Evolutionary conservation across 1,140 invertebrate genomes (phyloP).

Genomic region (Parapsyche elsis): DNA sequence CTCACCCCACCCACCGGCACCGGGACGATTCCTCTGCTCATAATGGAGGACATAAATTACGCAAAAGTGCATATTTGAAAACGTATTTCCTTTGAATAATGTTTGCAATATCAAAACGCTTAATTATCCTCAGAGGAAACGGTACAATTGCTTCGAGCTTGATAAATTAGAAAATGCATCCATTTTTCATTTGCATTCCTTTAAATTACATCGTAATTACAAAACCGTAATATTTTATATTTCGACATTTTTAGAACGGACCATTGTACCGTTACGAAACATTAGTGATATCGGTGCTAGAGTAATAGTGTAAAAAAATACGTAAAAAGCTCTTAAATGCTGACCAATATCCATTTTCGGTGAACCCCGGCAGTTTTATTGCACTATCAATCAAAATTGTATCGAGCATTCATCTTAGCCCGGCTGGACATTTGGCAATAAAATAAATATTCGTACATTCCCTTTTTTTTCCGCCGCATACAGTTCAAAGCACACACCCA

Average conservation of each 20-base stretch:
- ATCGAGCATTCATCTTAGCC: conserved; percentile 49
- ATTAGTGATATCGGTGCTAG: neutral
- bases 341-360: conserved; percentile 43
- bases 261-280: neutral
- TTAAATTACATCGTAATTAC: no score
- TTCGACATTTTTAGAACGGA: no score
- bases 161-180: neutral
- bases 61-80: conserved; percentile 45
- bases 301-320: neutral
- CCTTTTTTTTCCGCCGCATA: neutral
- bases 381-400: conserved; percentile 53
- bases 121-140: conserved; percentile 18
- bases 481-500: no score
- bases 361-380: conserved; percentile 55
- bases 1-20: neutral
- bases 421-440: conserved; percentile 43
- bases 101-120: conserved; percentile 20
- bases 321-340: conserved; percentile 29
- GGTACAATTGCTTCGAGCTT: neutral
- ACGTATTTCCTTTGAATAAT: conserved; percentile 24
- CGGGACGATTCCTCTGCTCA: conserved; percentile 37
- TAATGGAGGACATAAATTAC: conserved; percentile 52
- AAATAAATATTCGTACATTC: conserved; percentile 30
- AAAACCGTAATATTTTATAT: no score
- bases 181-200: no score